phyloP scores from a whole-genome alignment of 2,797 vertebrate genomes.

The Sebastes steindachneri region DNA sequence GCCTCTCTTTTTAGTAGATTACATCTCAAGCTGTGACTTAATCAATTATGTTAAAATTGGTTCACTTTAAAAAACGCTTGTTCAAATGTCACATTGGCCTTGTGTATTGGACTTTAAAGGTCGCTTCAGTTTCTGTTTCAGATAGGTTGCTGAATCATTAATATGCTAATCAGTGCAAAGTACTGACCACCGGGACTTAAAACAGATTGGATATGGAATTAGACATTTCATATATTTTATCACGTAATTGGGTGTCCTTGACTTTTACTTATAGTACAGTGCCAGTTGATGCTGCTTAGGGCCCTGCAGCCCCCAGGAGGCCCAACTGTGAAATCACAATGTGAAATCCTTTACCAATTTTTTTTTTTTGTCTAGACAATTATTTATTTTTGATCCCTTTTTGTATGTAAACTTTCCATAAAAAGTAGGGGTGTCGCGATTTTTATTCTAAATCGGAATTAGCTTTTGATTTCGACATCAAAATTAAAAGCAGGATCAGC shows the following conservation, averaged over 20 bases:
- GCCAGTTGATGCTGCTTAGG: neutral
- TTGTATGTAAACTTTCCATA: neutral
- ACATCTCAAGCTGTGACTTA: constrained; percentile 4
- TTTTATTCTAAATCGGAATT: too few relatives aligned
- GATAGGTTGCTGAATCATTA: constrained; percentile 25
- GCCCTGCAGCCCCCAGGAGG: neutral
- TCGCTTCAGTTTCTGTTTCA: neutral
- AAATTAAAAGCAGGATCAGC: too few relatives aligned
- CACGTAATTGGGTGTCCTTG: neutral
- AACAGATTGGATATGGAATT: constrained; percentile 7
- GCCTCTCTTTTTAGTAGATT: constrained; percentile 36
- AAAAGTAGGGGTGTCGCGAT: neutral
- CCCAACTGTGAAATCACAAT: neutral
- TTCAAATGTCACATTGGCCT: constrained; percentile 21
- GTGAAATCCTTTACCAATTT: neutral
- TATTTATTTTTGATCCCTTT: neutral
- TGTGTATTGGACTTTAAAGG: constrained; percentile 15
- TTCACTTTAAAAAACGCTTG: neutral
- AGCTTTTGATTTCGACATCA: too few relatives aligned
- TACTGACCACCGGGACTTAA: neutral
- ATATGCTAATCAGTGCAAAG: constrained; percentile 39
- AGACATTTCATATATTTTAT: neutral
- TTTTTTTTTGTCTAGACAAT: neutral
- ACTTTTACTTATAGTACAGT: neutral
- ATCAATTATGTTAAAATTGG: constrained; percentile 8